Evolutionary conservation across 2,797 vertebrate genomes (phyloP), one percentile per base, ranked within the genome.

Genomic region (Scarus forsteni): DNA sequence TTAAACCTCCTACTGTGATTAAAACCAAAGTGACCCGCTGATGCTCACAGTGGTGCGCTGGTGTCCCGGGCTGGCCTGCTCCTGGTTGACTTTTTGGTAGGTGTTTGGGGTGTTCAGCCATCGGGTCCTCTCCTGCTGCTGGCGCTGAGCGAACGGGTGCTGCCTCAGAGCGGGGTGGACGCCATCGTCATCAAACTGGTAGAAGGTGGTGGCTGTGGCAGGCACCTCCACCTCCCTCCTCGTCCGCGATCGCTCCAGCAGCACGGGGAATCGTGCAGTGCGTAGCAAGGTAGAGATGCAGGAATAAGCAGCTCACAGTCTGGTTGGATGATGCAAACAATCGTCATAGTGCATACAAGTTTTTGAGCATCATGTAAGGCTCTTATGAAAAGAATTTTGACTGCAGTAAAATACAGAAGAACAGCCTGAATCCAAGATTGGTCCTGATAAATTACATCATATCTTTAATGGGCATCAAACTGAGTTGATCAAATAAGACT

Each of bases 61-160:
- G 6, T 96, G 95, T 46, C 95, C 93, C 0, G 95, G 96, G 80
- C 94, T 92, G 36, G 95, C 90, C 54, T 96, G 95, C 0, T 96
- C 95, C 85, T 97, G 95, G 42, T 84, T 97, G 88, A 99, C 95
- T 73, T 96, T 95, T 77, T 96, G 94, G 93, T 99, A 99, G 74
- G 94, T 95, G 90, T 99, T 99, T 60, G 98, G 98, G 0, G 98
- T 98, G 92, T 99, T 99, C 71, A 99, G 96, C 98, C 98, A 99
- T 34, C 98, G 94, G 0, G 97, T 98, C 89, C 97, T 97, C 91
- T 99, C 98, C 85, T 97, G 97, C 92, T 99, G 98, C 76, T 98
- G 98, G 43, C 96, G 96, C 86, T 92, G 3, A 88, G 94, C 93
- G 0, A 98, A 96, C 10, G 96, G 97, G 38, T 96, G 94, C 84